phyloP scores from a whole-genome alignment of 1,140 invertebrate genomes.

The Drosophila prosaltans region DNA sequence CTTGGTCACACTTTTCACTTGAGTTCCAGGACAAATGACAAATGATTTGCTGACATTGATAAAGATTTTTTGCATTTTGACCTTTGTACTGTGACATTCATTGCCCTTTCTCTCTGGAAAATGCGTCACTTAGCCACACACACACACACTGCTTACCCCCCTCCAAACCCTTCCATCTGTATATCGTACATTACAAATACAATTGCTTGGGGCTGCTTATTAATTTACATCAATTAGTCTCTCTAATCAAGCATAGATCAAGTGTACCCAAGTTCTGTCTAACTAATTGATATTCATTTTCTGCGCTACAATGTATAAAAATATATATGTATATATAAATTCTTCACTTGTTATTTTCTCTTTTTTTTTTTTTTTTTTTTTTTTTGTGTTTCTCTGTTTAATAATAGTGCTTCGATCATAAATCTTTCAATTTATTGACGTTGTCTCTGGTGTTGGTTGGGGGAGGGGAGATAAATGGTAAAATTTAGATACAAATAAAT shows the following conservation, averaged over 20 bases:
- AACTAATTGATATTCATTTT: constrained; percentile 59
- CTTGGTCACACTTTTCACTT: background rate
- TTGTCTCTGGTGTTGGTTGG: background rate
- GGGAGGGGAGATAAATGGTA: constrained; percentile 37
- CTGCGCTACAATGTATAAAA: constrained; percentile 38
- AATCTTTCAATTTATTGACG: constrained; percentile 17
- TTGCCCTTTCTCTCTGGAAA: constrained; percentile 31
- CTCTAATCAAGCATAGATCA: constrained; percentile 46
- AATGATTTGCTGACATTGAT: constrained; percentile 20
- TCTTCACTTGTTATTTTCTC: background rate
- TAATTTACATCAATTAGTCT: constrained; percentile 55
- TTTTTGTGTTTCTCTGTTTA: background rate
- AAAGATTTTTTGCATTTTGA: constrained; percentile 27
- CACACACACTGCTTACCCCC: background rate
- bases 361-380: constrained; percentile 5
- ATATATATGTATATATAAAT: background rate
- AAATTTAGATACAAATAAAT: constrained; percentile 45
- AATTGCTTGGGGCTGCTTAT: constrained; percentile 42
- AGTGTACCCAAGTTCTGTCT: constrained; percentile 12
- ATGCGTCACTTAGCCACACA: background rate
- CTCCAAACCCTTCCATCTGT: background rate
- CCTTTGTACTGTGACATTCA: constrained; percentile 58
- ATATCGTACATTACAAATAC: constrained; percentile 5
- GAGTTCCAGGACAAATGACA: background rate
- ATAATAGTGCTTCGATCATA: constrained; percentile 17